phyloP scores from a whole-genome alignment of 1,140 invertebrate genomes.

The Eriosoma lanigerum region DNA sequence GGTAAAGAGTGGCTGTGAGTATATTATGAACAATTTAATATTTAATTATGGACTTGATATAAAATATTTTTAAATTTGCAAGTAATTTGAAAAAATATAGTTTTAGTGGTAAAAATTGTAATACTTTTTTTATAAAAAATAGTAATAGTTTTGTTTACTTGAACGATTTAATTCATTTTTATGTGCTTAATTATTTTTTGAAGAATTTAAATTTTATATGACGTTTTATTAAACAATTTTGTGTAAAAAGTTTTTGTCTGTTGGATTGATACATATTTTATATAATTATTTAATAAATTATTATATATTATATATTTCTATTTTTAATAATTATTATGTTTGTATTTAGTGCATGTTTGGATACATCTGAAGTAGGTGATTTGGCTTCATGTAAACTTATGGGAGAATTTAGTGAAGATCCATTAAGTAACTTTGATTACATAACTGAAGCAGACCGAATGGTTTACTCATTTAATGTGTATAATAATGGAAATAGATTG shows the following conservation, averaged over 20 bases:
- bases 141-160: neutral
- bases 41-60: too few relatives aligned
- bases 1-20: conserved; percentile 74
- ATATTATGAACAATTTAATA: neutral
- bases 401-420: conserved; percentile 80
- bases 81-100: too few relatives aligned
- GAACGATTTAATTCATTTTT: neutral
- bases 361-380: conserved; percentile 82
- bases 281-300: neutral
- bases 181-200: too few relatives aligned
- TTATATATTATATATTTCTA: neutral
- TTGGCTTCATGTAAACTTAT: conserved; percentile 74
- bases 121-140: neutral
- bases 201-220: too few relatives aligned
- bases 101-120: too few relatives aligned
- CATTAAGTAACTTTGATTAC: conserved; percentile 70
- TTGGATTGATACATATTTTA: neutral
- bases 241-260: too few relatives aligned
- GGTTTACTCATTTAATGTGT: conserved; percentile 89
- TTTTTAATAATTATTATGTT: neutral
- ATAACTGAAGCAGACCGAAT: conserved; percentile 78
- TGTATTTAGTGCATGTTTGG: conserved; percentile 74
- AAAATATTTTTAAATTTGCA: too few relatives aligned
- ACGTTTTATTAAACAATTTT: too few relatives aligned
- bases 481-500: conserved; percentile 86